Evolutionary conservation across 1,140 invertebrate genomes (phyloP), one percentile per base, ranked within the genome.

Genomic region (Eupristina koningsbergeri): DNA sequence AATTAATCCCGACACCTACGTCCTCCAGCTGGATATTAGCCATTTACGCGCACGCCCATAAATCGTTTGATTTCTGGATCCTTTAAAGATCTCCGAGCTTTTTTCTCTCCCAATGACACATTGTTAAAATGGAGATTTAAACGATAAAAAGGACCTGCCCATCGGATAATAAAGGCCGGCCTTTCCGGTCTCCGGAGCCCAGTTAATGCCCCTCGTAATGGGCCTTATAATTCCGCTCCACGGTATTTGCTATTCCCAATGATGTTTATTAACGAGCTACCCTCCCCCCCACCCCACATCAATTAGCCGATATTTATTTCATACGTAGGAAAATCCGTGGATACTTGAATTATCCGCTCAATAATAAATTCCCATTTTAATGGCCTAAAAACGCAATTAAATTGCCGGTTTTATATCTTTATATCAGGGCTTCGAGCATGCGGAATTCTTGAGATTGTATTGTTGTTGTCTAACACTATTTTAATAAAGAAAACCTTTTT

Each of bases 1-100:
- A 84, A 84, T 84, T 84, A 84, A 84, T 84, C 83, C 78, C 71
- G 83, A 80, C 83, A 84, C 83, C 78, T 75, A 75, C 77, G 83
- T 53, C 19, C 15, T 53, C 19, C 15, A 61, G 58, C 61, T 50
- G 50, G 22, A 26, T 84, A 80, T 80, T 80, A 76, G 58, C 83
- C 83, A 84, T 80, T n/a, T 73, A 84, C 19, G 29, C 76, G 71
- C 34, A 26, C n/a, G 39, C 22, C 83, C 78, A 84, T 84, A 84
- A 84, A 84, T 84, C 83, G 83, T 71, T 61, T 67, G 78, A 84
- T 80, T 84, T 80, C 75, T 64, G 50, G 29, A 15, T 19, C 82
- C 73, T 79, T 73, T 74, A 71, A 83, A 77, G 64, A 77, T 74
- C 53, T n/a, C 73, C 9, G 0, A 3, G 0, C 13, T 47, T 7